These are phyloP conservation scores for Trachelipus rathkii DNA, from an alignment of 1,140 invertebrate genomes.

Conservation along the genomic window DNA sequence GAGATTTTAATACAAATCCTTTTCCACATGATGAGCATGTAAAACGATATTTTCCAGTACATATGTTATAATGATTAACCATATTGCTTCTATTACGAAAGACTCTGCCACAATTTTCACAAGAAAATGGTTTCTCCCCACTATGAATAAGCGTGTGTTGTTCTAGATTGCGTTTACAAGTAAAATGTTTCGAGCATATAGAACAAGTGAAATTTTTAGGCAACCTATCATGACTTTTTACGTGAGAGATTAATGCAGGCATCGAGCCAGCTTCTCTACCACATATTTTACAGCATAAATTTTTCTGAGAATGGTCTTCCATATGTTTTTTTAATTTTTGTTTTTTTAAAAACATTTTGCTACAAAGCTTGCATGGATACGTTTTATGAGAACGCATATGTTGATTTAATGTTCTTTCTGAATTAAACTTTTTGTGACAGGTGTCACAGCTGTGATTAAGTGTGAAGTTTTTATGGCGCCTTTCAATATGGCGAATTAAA, in stretches of 20 bases:
- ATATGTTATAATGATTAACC: constrained; percentile 34
- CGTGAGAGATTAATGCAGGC: constrained; percentile 39
- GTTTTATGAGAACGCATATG: constrained; percentile 40
- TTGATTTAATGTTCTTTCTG: constrained; percentile 35
- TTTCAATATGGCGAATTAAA: constrained; percentile 41
- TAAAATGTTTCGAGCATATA: constrained; percentile 38
- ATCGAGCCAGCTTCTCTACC: constrained; percentile 31
- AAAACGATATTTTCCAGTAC: constrained; percentile 36
- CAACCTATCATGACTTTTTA: constrained; percentile 31
- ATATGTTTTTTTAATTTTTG: constrained; percentile 40
- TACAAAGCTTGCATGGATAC: constrained; percentile 40
- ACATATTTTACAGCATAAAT: constrained; percentile 34
- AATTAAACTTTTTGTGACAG: constrained; percentile 40
- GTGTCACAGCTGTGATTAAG: constrained; percentile 38
- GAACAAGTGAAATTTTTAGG: constrained; percentile 28
- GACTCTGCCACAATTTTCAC: constrained; percentile 37
- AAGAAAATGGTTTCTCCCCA: constrained; percentile 38
- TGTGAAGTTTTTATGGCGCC: constrained; percentile 36
- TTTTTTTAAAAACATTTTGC: constrained; percentile 36
- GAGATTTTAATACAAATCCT: constrained; percentile 40
- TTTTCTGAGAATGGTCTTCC: constrained; percentile 37
- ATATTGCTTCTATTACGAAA: constrained; percentile 40
- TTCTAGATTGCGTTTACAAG: constrained; percentile 39
- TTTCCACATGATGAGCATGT: constrained; percentile 33
- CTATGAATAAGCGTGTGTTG: constrained; percentile 36